A percentile compares a stretch with the other conserved stretches of the same genome.
phyloP scores from a whole-genome alignment of 2,888 invertebrate genomes.

The Amorpha juglandis region DNA sequence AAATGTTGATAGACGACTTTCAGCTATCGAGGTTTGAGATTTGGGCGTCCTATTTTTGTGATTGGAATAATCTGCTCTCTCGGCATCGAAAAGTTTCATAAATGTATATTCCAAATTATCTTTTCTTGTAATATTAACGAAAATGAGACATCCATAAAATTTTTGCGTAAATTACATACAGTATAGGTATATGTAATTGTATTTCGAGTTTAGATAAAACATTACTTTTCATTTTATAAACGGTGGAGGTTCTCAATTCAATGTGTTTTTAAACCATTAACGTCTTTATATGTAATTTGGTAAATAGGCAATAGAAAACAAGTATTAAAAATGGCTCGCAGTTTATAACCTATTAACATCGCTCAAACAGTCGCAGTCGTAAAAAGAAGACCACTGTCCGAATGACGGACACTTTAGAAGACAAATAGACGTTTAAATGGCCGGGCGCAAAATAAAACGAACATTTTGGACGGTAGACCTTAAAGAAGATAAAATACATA shows the following conservation, averaged over 20 bases:
- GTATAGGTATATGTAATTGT: no score
- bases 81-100: background rate
- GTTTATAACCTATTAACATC: conserved; percentile 28
- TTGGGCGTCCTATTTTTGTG: conserved; percentile 5
- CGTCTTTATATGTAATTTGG: no score
- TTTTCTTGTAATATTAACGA: background rate
- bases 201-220: no score
- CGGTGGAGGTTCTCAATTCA: no score
- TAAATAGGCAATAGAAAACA: no score
- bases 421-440: conserved; percentile 57
- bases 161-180: background rate
- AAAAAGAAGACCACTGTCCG: conserved; percentile 53
- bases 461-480: conserved; percentile 15
- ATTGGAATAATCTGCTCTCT: background rate
- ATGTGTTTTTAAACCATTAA: no score
- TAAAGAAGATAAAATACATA: conserved; percentile 19
- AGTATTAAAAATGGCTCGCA: no score
- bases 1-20: conserved; percentile 54
- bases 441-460: conserved; percentile 35
- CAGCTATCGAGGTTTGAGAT: conserved; percentile 4
- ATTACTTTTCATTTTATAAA: no score
- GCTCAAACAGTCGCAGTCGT: conserved; percentile 42
- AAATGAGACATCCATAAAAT: background rate
- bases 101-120: background rate
- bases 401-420: conserved; percentile 56